Conservation (phyloP, 2,888 invertebrate genomes). For the Tetranychus piercei region DNA sequence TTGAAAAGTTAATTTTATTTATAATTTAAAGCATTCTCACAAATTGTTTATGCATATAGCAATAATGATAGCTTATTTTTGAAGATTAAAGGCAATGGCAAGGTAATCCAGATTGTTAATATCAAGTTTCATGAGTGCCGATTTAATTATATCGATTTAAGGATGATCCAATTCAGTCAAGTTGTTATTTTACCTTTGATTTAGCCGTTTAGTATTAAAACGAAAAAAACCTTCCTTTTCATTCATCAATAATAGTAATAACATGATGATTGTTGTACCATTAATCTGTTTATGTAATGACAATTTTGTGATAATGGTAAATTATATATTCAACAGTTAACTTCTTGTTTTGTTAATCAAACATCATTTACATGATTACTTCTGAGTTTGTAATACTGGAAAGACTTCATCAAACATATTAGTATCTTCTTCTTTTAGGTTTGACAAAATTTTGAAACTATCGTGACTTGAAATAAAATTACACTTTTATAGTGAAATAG, state of each 20-base stretch:
- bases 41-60: background rate
- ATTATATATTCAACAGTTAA: background rate
- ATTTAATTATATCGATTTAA: background rate
- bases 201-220: background rate
- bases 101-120: background rate
- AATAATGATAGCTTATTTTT: background rate
- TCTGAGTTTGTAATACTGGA: too few species aligned
- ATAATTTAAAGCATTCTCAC: too few species aligned
- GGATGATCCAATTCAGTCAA: background rate
- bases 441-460: too few species aligned
- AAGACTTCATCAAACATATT: too few species aligned
- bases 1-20: too few species aligned
- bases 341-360: background rate
- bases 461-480: too few species aligned
- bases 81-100: background rate
- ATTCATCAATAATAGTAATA: background rate
- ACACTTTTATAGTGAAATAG: too few species aligned
- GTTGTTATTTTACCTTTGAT: background rate
- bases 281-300: background rate
- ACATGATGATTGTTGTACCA: background rate
- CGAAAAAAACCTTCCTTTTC: background rate
- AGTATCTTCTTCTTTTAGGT: too few species aligned
- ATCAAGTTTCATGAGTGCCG: too few species aligned
- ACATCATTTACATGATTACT: too few species aligned
- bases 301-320: background rate